These are phyloP conservation scores for Chironex yamaguchii DNA, from an alignment of 30 jellyfish, hydroid and myxozoan species.

Conservation along the genomic window DNA sequence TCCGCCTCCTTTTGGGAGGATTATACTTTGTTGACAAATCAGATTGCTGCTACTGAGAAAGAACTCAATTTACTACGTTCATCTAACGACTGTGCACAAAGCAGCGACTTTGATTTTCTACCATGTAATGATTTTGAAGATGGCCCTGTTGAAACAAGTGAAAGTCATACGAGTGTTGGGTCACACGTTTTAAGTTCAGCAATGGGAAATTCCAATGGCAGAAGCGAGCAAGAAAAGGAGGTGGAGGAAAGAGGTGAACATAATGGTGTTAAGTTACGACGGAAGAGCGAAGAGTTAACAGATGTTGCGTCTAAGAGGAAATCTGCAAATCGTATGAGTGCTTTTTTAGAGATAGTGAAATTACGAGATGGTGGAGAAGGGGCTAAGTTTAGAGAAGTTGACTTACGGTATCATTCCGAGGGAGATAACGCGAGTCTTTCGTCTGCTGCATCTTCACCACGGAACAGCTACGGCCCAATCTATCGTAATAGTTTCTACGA, in stretches of 20 bases:
- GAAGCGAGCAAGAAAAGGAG: background rate
- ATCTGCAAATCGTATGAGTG: background rate
- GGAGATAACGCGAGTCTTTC: background rate
- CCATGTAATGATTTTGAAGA: background rate
- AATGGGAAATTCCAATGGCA: background rate
- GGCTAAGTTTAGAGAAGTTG: background rate
- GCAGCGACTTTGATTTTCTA: no score
- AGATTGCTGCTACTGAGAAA: background rate
- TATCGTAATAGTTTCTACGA: background rate
- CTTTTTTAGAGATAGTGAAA: background rate
- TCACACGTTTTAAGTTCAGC: background rate
- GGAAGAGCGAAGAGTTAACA: background rate
- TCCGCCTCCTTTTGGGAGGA: background rate
- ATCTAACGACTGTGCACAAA: background rate
- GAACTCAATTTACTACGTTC: background rate
- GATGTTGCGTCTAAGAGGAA: background rate
- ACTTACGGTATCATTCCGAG: background rate
- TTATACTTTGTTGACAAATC: background rate
- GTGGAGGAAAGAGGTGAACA: background rate
- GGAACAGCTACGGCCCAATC: background rate
- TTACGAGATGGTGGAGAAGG: background rate
- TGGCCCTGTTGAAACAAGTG: background rate
- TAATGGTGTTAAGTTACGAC: background rate
- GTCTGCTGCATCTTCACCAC: background rate
- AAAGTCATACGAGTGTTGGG: background rate